Base-by-base conservation (phyloP, 2,888 invertebrate genomes). In the Lithophane semibrunnea region DNA sequence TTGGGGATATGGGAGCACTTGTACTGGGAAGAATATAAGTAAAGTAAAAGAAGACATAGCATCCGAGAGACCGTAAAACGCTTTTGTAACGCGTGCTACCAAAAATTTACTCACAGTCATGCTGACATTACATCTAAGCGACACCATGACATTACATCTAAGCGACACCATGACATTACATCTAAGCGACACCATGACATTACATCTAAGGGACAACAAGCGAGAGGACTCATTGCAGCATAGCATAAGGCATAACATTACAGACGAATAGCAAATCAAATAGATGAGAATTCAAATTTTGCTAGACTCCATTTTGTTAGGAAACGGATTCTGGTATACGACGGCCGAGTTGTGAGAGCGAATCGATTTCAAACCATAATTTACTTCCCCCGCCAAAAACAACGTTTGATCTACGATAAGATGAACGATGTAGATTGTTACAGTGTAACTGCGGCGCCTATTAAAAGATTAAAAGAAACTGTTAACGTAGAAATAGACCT, bases 361-460 rank as follows among this genome's bases (percentile, higher is more conserved):
- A 86, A 89, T 88, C 87, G 84, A 90, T 86, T 88, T 86, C 75
- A 88, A 90, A 91, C 84, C 84, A 82, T 90, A 91, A 89, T 89
- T 87, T 77, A 89, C 89, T 90, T 91, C 91, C 89, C 86, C 89
- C 88, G 86, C 90, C 90, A 91, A 93, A 93, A 91, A 86, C 88
- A 84, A 80, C 82, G 86, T 90, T 91, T 90, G 89, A 90, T 92
- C 92, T 89, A 88, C 92, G 88, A 92, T 92, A 91, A 92, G 90
- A 92, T 90, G 88, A 87, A 90, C 86, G 86, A 88, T 82, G 78
- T 70, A 83, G 77, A 84, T 82, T 84, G 74, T 73, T 58, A 68
- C 75, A 81, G 73, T 81, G 70, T 68, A 64, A 67, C 75, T 67
- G 73, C 70, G 77, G 49, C 73, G 21, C 58, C 81, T 58, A 79